Evolutionary conservation across 2,888 invertebrate genomes (phyloP).

Genomic region (Diaprepes abbreviatus): DNA sequence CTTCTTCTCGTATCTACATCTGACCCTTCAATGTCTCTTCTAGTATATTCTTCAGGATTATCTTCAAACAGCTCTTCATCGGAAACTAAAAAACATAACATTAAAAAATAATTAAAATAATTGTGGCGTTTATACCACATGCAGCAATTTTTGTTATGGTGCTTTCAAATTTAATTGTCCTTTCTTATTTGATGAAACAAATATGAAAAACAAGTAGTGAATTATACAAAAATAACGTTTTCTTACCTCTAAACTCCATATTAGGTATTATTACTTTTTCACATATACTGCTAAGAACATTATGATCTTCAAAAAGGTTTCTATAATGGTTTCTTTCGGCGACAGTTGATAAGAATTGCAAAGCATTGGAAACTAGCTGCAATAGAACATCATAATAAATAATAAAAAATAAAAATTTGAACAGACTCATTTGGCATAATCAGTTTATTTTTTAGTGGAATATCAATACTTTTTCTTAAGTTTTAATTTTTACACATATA

Average conservation of each 20-base stretch:
- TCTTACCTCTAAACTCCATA: conserved; percentile 91
- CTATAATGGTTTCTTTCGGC: conserved; percentile 93
- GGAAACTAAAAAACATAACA: conserved; percentile 76
- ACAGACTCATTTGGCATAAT: too few species aligned
- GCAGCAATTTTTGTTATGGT: too few species aligned
- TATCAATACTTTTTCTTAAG: too few species aligned
- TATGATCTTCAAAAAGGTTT: conserved; percentile 88
- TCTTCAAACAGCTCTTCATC: conserved; percentile 98
- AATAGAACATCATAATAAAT: conserved; percentile 36
- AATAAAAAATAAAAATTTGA: too few species aligned
- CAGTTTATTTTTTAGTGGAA: too few species aligned
- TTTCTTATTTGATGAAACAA: too few species aligned
- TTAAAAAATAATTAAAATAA: too few species aligned
- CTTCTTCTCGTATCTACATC: conserved; percentile 96
- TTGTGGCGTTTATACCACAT: too few species aligned
- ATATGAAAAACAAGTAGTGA: too few species aligned
- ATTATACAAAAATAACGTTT: too few species aligned
- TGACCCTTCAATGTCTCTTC: conserved; percentile 97
- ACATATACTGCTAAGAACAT: conserved; percentile 90
- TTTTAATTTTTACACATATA: too few species aligned
- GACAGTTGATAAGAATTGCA: conserved; percentile 94
- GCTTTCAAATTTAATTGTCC: too few species aligned
- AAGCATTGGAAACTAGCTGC: conserved; percentile 95
- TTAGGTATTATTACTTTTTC: conserved; percentile 99
- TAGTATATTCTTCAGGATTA: conserved; percentile 97